Evolutionary conservation across 2,888 invertebrate species (phyloP).

Genomic region (Smittia sp.): DNA sequence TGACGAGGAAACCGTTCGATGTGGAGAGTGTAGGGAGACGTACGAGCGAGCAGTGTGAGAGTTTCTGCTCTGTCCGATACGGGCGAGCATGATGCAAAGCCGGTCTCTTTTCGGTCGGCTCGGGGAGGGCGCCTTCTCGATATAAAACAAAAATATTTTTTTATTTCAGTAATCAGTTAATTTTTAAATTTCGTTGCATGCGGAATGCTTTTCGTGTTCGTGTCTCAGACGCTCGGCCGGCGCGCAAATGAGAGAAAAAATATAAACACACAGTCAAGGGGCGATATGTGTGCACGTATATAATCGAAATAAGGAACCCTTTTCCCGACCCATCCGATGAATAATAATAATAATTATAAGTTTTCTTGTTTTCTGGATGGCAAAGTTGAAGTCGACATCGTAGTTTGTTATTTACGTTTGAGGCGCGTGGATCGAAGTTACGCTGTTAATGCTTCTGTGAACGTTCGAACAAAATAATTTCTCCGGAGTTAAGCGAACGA

Average conservation of each 20-base stretch:
- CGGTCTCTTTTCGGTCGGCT: conserved; percentile 13
- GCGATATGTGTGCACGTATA: conserved; percentile 9
- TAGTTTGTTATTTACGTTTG: conserved; percentile 33
- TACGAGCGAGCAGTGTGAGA: background rate
- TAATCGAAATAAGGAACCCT: conserved; percentile 23
- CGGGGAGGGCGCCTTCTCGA: background rate
- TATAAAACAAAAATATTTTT: conserved; percentile 21
- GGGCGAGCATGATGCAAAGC: conserved; percentile 1
- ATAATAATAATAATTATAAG: conserved; percentile 19
- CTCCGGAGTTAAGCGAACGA: background rate
- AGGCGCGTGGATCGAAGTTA: conserved; percentile 21
- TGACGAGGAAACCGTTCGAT: background rate
- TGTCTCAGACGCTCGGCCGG: conserved; percentile 15
- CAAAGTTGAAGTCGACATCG: background rate
- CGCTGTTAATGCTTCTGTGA: background rate
- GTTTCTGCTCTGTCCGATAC: background rate
- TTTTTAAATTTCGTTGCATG: conserved; percentile 22
- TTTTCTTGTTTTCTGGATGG: conserved; percentile 23
- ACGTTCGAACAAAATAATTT: background rate
- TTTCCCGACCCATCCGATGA: background rate
- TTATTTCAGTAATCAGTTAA: conserved; percentile 33
- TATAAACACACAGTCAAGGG: conserved; percentile 6
- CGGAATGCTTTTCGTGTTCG: conserved; percentile 23
- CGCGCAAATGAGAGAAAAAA: conserved; percentile 19
- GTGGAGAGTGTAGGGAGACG: background rate